A percentile compares a stretch with the other conserved stretches of the same genome.
Conservation (phyloP, 2,797 vertebrate genomes). For the Chaunax sp. region DNA sequence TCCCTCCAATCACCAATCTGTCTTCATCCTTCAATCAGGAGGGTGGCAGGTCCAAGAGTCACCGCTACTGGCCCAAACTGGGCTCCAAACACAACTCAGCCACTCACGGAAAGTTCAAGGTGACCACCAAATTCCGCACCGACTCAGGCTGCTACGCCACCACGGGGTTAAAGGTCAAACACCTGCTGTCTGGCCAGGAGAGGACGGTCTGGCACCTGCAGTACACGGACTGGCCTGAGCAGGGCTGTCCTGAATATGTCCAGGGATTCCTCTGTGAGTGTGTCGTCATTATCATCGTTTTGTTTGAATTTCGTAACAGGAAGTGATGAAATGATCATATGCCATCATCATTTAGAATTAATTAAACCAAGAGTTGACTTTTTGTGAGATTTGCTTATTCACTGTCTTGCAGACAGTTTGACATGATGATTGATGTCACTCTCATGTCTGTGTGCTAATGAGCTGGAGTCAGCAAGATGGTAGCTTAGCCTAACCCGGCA, state of each 20-base stretch:
- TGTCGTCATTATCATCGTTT: background rate
- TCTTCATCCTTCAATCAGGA: conserved; percentile 82
- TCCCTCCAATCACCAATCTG: background rate
- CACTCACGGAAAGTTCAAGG: conserved; percentile 98
- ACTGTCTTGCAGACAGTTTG: too few relatives aligned
- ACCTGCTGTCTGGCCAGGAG: conserved; percentile 95
- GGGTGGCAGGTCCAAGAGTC: conserved; percentile 93
- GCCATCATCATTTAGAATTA: background rate
- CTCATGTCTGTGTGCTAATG: too few relatives aligned
- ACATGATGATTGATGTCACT: too few relatives aligned
- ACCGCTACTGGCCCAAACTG: conserved; percentile 98
- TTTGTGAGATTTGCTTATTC: too few relatives aligned
- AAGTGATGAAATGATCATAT: background rate
- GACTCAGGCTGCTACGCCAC: conserved; percentile 98
- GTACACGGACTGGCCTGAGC: conserved; percentile 98
- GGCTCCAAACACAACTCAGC: conserved; percentile 98
- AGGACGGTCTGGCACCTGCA: conserved; percentile 98
- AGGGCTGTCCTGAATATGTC: conserved; percentile 95
- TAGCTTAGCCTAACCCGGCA: too few relatives aligned
- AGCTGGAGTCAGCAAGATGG: too few relatives aligned
- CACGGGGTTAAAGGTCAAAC: conserved; percentile 97
- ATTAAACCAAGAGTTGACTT: background rate
- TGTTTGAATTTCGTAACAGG: background rate
- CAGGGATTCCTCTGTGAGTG: conserved; percentile 95
- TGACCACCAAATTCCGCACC: conserved; percentile 97